Evolutionary conservation across 2,797 vertebrate genomes (phyloP), one percentile per base, ranked within the genome.

Genomic region (Etheostoma perlongum): DNA sequence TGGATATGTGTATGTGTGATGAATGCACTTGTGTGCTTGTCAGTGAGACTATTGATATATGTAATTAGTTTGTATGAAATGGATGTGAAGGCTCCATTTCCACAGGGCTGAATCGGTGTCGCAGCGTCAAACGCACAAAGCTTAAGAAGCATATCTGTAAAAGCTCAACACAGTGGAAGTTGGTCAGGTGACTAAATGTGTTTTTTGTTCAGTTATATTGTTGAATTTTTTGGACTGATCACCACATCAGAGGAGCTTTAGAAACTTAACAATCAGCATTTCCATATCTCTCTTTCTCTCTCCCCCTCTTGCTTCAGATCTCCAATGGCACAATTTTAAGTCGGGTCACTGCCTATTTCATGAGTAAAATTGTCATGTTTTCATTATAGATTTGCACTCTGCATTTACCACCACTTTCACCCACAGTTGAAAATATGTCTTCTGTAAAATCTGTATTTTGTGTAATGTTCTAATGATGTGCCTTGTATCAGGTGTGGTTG

Each of bases 401-500:
- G 95, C 93, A 95, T 96, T 95, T 95, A 91, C 74, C 85, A 88
- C 93, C 58, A 42, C 36, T 94, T 90, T 90, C 80, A 67, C 91
- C 92, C 94, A 93, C 93, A 69, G 23, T 30, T 59, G 11, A 59
- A 60, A 27, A 58, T 25, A 40, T 46, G 54, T 76, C 42, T 66
- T 30, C 5, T 14, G 88, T 91, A 94, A 95, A 93, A 95, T 95
- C 88, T 92, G 93, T 19, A 49, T 55, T 65, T 68, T 40, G 33
- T 70, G 47, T 72, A 4, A 49, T 67, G 51, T 72, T 53, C 19
- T 90, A 87, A 91, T 91, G 92, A 91, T 94, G 95, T 94, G 96
- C 96, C 96, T 97, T 97, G 95, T 96, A 96, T 96, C 95, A 95
- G 94, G 93, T 94, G 95, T 95, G 91, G 94, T 89, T 93, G 94